These are phyloP conservation scores for Scaptomyza tumidula DNA, from an alignment of 2,888 invertebrate genomes.

Conservation along the genomic window DNA sequence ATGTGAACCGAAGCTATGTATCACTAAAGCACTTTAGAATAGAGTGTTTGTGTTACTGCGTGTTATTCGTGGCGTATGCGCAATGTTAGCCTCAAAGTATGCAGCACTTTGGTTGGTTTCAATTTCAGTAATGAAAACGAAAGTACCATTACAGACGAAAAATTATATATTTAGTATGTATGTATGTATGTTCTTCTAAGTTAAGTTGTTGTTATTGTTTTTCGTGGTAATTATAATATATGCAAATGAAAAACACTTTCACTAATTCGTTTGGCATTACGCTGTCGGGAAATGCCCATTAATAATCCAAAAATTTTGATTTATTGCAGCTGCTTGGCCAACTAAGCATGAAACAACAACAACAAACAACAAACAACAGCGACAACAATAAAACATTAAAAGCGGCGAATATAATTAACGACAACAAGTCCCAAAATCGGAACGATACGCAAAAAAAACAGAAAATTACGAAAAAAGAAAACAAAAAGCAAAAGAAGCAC, in stretches of 20 bases:
- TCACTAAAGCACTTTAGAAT: conserved; percentile 10
- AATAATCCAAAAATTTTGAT: conserved; percentile 64
- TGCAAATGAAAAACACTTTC: conserved; percentile 58
- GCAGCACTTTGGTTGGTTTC: conserved; percentile 57
- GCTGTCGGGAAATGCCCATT: conserved; percentile 26
- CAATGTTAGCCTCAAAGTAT: conserved; percentile 70
- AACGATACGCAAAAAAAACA: conserved; percentile 44
- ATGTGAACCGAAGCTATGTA: conserved; percentile 50
- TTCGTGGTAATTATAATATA: conserved; percentile 59
- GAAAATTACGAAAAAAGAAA: conserved; percentile 10
- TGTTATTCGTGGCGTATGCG: conserved; percentile 63
- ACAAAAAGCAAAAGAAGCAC: conserved; percentile 26
- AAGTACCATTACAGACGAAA: conserved; percentile 16
- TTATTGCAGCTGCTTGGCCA: conserved; percentile 64
- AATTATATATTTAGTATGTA: background rate
- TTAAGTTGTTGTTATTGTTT: conserved; percentile 48
- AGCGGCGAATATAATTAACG: conserved; percentile 53
- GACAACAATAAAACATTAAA: conserved; percentile 21
- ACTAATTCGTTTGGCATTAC: conserved; percentile 27
- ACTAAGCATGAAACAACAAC: background rate
- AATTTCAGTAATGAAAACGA: conserved; percentile 64
- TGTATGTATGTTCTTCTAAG: conserved; percentile 2
- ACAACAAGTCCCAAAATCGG: conserved; percentile 17
- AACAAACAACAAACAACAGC: conserved; percentile 23
- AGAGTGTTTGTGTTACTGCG: background rate